phyloP scores from a whole-genome alignment of 1,140 invertebrate genomes.

The Hyles vespertilio region DNA sequence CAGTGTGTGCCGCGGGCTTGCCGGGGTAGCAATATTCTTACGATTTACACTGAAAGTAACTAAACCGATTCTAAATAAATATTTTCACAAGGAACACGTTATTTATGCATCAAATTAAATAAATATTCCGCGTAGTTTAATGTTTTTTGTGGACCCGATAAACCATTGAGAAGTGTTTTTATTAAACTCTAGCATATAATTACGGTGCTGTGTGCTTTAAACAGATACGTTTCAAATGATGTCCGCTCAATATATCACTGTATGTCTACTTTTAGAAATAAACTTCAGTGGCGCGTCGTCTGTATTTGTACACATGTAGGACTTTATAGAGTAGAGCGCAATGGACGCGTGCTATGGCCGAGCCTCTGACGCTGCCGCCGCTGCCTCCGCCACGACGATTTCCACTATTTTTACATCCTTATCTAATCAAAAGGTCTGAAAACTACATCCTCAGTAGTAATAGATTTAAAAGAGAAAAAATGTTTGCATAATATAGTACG shows the following conservation, averaged over 20 bases:
- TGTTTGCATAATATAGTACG: too few species aligned
- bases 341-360: slow-evolving; percentile 62
- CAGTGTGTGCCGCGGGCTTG: slow-evolving; percentile 26
- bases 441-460: background rate
- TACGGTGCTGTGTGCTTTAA: too few species aligned
- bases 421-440: slow-evolving; percentile 53
- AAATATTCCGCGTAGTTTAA: too few species aligned
- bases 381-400: slow-evolving; percentile 46
- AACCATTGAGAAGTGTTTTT: too few species aligned
- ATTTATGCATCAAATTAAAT: too few species aligned
- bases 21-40: background rate
- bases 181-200: too few species aligned
- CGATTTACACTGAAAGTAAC: background rate
- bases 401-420: slow-evolving; percentile 56
- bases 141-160: too few species aligned
- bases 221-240: too few species aligned
- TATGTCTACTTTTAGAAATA: background rate
- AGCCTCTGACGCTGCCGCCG: slow-evolving; percentile 55
- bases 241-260: too few species aligned
- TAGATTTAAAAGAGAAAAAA: too few species aligned
- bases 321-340: slow-evolving; percentile 29
- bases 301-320: slow-evolving; percentile 2
- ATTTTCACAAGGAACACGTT: too few species aligned
- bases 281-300: background rate
- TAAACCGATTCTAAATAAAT: too few species aligned